Evolutionary conservation across 2,888 invertebrate species (phyloP), one percentile per base, ranked within the genome.

Genomic region (Chouioia cunea): DNA sequence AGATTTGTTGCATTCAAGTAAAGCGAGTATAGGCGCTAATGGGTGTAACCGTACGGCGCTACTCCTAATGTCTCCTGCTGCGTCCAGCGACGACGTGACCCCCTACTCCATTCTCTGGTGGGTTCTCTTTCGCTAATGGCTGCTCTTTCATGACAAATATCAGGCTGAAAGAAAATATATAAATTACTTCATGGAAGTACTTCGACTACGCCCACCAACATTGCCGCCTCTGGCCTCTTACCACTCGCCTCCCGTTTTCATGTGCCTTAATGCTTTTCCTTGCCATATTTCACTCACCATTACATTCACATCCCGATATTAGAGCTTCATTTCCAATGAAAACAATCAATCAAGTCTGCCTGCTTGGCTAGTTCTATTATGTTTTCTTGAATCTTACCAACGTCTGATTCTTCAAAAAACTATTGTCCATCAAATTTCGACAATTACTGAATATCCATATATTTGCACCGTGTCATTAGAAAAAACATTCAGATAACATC

Each of bases 81-180:
- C 77, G 83, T 79, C 81, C 79, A 77, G 78, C 78, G 76, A 76
- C 76, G 76, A 71, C 77, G n/a, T n/a, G n/a, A 79, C 79, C 75
- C 79, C 77, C 80, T 1, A 36, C 80, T 79, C 77, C 76, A 75
- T 27, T 27, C 27, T 27, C 6, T n/a, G 77, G 71, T 76, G 74
- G 76, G 23, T 43, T 44, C 80, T 80, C 80, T 79, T 76, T 80
- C 79, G 76, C 84, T 85, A 85, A 85, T 85, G 84, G 84, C 84
- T 82, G 83, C 83, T 85, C 84, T 83, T 85, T 84, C 84, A 84
- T 85, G 85, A 85, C 85, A 85, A 85, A 85, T 85, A 85, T 85
- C 82, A 79, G 80, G 74, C 80, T 36, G 78, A 80, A 83, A 80
- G 83, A 81, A 85, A 85, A 85, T 82, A 83, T 84, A 85, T 85